Evolutionary conservation across 2,797 vertebrate genomes (phyloP), one percentile per base, ranked within the genome.

Genomic region (Gadopsis bispinosus): DNA sequence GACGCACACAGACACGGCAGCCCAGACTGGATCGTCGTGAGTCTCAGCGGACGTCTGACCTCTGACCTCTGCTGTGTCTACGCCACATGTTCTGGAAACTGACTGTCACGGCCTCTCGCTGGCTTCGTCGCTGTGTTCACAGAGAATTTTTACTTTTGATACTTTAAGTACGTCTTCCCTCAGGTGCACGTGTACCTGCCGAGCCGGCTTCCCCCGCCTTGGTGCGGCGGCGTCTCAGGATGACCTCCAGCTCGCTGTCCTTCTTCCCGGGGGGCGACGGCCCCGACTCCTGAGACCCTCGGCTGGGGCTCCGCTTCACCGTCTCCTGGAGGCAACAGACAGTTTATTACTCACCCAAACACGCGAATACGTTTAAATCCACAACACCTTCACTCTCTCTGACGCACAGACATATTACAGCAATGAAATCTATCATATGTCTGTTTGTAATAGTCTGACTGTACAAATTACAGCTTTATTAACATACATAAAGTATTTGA

Each of bases 241-340:
- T 96, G 53, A 95, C 93, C 77, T 96, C 95, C 91, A 96, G 92
- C 91, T 96, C 95, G 56, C 91, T 96, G 93, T 96, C 95, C 84
- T 95, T 95, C 89, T 95, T 95, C 59, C 88, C 87, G 0, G 90
- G 82, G 0, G 77, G 83, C 0, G 85, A 87, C 0, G 91, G 88
- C 7, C 69, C 81, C 0, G 88, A 78, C 62, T 96, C 95, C 83
- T 95, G 95, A 20, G 95, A 95, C 2, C 95, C 91, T 64, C 95
- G 89, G 71, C 95, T 96, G n/a, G 95, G 95, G 83, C 95, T 96
- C 75, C 93, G 91, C 87, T 96, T 96, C 75, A 96, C 95, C 0
- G 94, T 93, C 50, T 96, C 95, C 95, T 96, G 66, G 60, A 54
- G 31, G 4, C 33, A 33, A 54, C 85, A 11, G n/a, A 50, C 66